A percentile compares a stretch with the other conserved stretches of the same genome.
Conservation (phyloP, 1,140 invertebrate species). For the Dendrolimus kikuchii region DNA sequence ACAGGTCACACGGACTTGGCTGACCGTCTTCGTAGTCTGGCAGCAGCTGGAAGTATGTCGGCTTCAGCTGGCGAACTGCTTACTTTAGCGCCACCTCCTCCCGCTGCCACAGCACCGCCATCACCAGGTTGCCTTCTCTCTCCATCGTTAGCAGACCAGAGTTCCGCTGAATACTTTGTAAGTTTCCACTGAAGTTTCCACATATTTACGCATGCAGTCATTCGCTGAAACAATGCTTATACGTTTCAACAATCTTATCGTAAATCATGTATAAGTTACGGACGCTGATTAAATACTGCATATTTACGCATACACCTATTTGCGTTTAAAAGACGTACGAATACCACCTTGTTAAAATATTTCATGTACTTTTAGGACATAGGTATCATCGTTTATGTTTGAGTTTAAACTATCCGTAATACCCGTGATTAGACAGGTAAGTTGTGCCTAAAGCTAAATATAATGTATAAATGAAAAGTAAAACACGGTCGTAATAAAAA, state of each 20-base stretch:
- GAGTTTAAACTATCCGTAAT: too few relatives aligned
- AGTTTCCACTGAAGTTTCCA: constrained; percentile 24
- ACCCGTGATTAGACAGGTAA: too few relatives aligned
- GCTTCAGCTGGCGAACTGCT: constrained; percentile 63
- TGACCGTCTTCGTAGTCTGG: constrained; percentile 66
- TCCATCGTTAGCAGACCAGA: constrained; percentile 55
- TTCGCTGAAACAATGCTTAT: constrained; percentile 3
- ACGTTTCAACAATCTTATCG: constrained; percentile 13
- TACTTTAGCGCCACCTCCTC: constrained; percentile 68
- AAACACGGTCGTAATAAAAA: too few relatives aligned
- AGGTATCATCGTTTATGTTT: neutral
- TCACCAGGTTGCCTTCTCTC: constrained; percentile 59
- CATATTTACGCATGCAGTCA: neutral
- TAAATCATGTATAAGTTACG: constrained; percentile 6
- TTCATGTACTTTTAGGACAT: neutral
- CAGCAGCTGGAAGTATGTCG: constrained; percentile 69
- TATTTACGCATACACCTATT: constrained; percentile 8
- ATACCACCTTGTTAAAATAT: constrained; percentile 4
- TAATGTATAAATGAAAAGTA: too few relatives aligned
- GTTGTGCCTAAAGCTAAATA: too few relatives aligned
- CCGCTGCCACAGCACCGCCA: constrained; percentile 56
- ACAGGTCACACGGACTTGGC: constrained; percentile 55
- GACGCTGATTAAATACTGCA: constrained; percentile 9
- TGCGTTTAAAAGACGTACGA: constrained; percentile 11
- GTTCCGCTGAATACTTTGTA: constrained; percentile 59